These are phyloP conservation scores for Andrena camellia DNA, from an alignment of 2,888 invertebrate genomes.

Conservation along the genomic window DNA sequence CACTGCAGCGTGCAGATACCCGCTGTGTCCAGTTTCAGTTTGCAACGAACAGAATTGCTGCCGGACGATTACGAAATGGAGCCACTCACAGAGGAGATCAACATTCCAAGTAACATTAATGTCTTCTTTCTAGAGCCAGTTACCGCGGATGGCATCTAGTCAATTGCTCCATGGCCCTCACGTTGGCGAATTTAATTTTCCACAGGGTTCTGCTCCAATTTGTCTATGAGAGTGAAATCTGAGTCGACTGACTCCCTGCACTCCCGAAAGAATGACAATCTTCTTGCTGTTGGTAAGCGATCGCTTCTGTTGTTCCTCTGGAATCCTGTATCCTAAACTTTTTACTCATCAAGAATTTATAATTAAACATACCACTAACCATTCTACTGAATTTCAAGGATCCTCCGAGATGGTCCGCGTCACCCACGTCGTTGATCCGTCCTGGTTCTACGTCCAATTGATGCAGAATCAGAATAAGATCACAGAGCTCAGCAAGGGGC, in stretches of 20 bases:
- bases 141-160: too few species aligned
- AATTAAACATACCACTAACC: background rate
- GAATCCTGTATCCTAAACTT: background rate
- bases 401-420: slow-evolving; percentile 24
- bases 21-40: slow-evolving; percentile 80
- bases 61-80: slow-evolving; percentile 85
- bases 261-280: background rate
- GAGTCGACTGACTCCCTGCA: background rate
- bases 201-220: background rate
- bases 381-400: slow-evolving; percentile 27
- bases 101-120: slow-evolving; percentile 50
- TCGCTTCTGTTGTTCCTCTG: too few species aligned
- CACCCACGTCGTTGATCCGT: slow-evolving; percentile 88
- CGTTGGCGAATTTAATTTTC: background rate
- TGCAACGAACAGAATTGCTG: slow-evolving; percentile 83
- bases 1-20: slow-evolving; percentile 85
- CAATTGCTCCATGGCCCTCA: background rate
- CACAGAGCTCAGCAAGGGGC: slow-evolving; percentile 3
- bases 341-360: background rate
- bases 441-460: slow-evolving; percentile 88
- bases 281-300: slow-evolving; percentile 10
- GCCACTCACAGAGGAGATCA: slow-evolving; percentile 74
- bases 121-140: slow-evolving; percentile 10
- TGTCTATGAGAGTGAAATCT: background rate
- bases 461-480: slow-evolving; percentile 26